A percentile compares a stretch with the other conserved stretches of the same genome.
Evolutionary conservation across 1,140 invertebrate species (phyloP).

Genomic region (Pogonognathellus flavescens): DNA sequence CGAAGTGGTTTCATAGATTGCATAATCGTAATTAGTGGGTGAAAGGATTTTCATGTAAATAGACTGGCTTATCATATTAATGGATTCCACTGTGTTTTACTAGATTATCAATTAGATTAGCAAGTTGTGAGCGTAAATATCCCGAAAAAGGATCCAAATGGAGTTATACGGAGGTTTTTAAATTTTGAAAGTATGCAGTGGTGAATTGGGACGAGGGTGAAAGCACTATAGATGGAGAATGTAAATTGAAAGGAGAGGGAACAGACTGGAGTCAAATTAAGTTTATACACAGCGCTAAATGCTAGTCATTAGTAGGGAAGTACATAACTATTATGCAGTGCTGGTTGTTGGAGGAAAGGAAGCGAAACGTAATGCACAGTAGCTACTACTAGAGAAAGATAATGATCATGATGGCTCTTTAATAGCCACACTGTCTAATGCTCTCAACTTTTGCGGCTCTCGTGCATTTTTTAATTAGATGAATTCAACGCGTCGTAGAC

Average conservation of each 20-base stretch:
- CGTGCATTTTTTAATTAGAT: conserved; percentile 45
- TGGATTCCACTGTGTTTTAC: not conserved
- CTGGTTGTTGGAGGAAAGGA: not conserved
- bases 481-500: not conserved
- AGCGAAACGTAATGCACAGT: conserved; percentile 32
- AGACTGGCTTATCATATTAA: not conserved
- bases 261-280: conserved; percentile 42
- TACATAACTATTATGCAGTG: conserved; percentile 47
- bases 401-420: conserved; percentile 50
- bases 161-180: not conserved
- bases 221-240: not conserved
- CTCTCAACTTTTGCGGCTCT: conserved; percentile 43
- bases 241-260: conserved; percentile 20
- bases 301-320: conserved; percentile 37
- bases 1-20: not conserved
- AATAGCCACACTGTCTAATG: conserved; percentile 44
- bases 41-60: conserved; percentile 2
- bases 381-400: conserved; percentile 27
- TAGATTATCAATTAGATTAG: not conserved
- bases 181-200: conserved; percentile 1
- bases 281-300: conserved; percentile 35
- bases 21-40: conserved; percentile 28
- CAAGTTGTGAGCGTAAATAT: conserved; percentile 14
- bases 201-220: not conserved
- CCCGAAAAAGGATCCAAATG: conserved; percentile 1